Base-by-base conservation (phyloP, 2,113 vertebrate species). In the Rhinolophus sinicus region DNA sequence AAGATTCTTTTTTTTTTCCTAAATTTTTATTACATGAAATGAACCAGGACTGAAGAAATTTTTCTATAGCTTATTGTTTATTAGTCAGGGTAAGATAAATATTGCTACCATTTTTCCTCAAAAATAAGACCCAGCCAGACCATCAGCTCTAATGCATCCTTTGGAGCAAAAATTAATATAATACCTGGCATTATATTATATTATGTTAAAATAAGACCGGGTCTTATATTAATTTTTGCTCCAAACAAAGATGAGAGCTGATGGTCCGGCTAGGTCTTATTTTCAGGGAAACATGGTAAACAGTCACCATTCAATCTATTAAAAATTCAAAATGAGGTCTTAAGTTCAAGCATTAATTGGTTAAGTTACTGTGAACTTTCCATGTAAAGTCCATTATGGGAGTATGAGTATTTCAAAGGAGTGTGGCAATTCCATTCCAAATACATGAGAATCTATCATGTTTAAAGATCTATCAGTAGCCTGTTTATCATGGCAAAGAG, bases 291-390 rank as follows among this genome's bases (percentile, higher is more conserved):
- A 44, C 40, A 44, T 6, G 6, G 40, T 44, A 6, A 81, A 75
- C 1, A 84, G 28, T 60, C 44, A 47, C 60, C 72, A 91, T 24
- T 62, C 70, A 90, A 64, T 8, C 33, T 67, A 56, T 56, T 93
- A 85, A 90, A 86, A 93, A 73, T 60, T 81, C 38, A 72, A 73
- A 88, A 3, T 64, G 72, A 78, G 44, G 69, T 52, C 76, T 93
- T 73, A 52, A n/a, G 15, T 54, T 92, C 54, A 82, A 65, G 54
- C 18, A 86, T 76, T 70, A 50, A 38, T 72, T 82, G 72, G 38
- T 69, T 78, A 69, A 44, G 44, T 56, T 60, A 95, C 21, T 78
- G 44, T 35, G 16, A 72, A 60, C 69, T 70, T 83, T 85, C 56
- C 56, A 24, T 58, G 52, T 44, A 18, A 73, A 33, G 33, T 82